Evolutionary conservation across 2,888 invertebrate genomes (phyloP).

Genomic region (Eristalinus sepulchralis): DNA sequence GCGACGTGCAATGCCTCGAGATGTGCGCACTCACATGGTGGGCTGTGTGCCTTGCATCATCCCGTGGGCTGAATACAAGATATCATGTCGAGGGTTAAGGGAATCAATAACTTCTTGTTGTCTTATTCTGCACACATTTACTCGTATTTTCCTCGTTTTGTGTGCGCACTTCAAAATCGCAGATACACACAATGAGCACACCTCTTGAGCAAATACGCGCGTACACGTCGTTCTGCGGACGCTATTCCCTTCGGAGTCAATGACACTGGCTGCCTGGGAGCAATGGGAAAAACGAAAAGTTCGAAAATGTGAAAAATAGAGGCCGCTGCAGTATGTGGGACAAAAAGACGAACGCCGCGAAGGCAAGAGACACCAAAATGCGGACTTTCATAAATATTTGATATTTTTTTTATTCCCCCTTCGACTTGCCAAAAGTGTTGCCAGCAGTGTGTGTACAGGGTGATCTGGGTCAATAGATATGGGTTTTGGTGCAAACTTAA

Average conservation of each 20-base stretch:
- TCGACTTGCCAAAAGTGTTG: not conserved
- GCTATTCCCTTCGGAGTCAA: conserved; percentile 40
- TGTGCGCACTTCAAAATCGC: not conserved
- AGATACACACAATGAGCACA: conserved; percentile 21
- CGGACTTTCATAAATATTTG: not conserved
- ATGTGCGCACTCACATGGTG: conserved; percentile 4
- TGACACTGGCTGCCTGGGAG: conserved; percentile 20
- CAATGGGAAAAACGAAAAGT: not conserved
- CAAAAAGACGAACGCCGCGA: conserved; percentile 7
- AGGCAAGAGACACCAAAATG: not conserved
- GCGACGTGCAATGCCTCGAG: not conserved
- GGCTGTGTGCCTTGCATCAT: conserved; percentile 9
- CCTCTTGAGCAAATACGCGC: not conserved
- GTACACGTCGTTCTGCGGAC: conserved; percentile 7
- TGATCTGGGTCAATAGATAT: not conserved
- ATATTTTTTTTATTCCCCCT: too few species aligned
- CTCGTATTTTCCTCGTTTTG: not conserved
- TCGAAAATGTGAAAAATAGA: not conserved
- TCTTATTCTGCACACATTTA: conserved; percentile 26
- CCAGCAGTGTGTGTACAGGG: not conserved
- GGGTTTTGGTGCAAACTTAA: not conserved
- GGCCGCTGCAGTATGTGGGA: conserved; percentile 18
- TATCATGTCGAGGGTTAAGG: conserved; percentile 26
- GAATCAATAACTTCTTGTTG: conserved; percentile 36
- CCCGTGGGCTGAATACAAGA: conserved; percentile 52